These are phyloP conservation scores for Cranoglanis bouderius DNA, from an alignment of 2,113 vertebrate genomes.

Conservation along the genomic window DNA sequence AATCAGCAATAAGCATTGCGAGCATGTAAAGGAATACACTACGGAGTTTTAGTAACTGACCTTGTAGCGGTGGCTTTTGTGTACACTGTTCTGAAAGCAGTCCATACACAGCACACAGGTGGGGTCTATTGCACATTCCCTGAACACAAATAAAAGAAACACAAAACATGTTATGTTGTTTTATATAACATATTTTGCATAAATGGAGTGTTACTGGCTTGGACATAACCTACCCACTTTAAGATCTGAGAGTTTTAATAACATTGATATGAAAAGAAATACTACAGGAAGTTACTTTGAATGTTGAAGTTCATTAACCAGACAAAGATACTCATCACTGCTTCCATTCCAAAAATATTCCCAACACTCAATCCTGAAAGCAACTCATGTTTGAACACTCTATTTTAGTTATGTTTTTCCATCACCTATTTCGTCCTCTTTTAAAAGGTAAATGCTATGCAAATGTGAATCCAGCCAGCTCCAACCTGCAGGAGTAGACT, in stretches of 20 bases:
- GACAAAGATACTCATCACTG: background rate
- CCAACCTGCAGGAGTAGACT: conserved; percentile 97
- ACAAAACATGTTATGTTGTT: background rate
- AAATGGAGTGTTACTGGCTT: background rate
- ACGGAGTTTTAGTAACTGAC: conserved; percentile 65
- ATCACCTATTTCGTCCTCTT: background rate
- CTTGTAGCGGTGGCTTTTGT: conserved; percentile 97
- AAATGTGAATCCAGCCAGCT: background rate
- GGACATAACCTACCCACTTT: background rate
- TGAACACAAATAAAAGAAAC: conserved; percentile 66
- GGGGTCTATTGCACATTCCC: conserved; percentile 98
- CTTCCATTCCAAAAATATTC: background rate
- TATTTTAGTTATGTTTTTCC: background rate
- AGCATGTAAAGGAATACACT: background rate
- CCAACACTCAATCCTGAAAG: background rate
- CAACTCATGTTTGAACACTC: background rate
- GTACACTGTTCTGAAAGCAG: conserved; percentile 96
- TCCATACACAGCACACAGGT: conserved; percentile 98
- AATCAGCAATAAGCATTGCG: background rate
- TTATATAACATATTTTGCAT: background rate
- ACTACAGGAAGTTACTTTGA: background rate
- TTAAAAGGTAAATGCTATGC: background rate
- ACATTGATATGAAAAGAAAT: background rate
- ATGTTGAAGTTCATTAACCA: background rate
- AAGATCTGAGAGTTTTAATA: background rate